A percentile compares a stretch with the other conserved stretches of the same genome.
phyloP scores from a whole-genome alignment of 1,140 invertebrate genomes.

The Calephelis virginiensis region DNA sequence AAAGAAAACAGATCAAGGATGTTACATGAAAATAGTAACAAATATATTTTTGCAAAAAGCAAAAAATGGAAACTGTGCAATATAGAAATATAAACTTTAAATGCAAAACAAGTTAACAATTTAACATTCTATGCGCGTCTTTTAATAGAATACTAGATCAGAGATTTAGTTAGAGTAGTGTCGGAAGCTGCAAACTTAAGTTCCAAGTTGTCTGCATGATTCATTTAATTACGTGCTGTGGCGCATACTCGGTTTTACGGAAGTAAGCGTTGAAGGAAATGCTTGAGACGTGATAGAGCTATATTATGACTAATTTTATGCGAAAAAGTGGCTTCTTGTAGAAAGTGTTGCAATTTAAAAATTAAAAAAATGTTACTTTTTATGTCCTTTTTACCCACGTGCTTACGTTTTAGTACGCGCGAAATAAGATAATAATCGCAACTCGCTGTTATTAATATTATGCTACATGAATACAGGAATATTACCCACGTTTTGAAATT shows the following conservation, averaged over 20 bases:
- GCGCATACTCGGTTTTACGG: constrained; percentile 19
- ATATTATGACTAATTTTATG: constrained; percentile 14
- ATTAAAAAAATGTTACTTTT: no score
- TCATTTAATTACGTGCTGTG: constrained; percentile 26
- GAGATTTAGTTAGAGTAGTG: constrained; percentile 19
- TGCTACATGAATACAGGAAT: no score
- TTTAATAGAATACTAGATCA: constrained; percentile 22
- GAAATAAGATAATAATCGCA: no score
- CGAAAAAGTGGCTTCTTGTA: not conserved
- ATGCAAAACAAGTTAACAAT: constrained; percentile 4
- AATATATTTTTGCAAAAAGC: no score
- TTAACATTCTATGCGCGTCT: constrained; percentile 17
- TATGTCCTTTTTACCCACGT: no score
- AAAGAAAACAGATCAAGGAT: no score
- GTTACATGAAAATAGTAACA: no score
- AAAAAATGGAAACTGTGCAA: no score
- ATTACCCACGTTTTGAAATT: no score
- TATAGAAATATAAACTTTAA: not conserved
- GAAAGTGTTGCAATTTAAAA: not conserved
- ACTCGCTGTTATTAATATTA: no score
- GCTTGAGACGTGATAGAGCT: not conserved
- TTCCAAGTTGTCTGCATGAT: constrained; percentile 25
- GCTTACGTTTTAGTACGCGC: no score
- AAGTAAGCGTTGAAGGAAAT: constrained; percentile 12
- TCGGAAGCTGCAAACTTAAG: constrained; percentile 25